phyloP scores from a whole-genome alignment of 2,113 vertebrate genomes.

The Odocoileus virginianus region DNA sequence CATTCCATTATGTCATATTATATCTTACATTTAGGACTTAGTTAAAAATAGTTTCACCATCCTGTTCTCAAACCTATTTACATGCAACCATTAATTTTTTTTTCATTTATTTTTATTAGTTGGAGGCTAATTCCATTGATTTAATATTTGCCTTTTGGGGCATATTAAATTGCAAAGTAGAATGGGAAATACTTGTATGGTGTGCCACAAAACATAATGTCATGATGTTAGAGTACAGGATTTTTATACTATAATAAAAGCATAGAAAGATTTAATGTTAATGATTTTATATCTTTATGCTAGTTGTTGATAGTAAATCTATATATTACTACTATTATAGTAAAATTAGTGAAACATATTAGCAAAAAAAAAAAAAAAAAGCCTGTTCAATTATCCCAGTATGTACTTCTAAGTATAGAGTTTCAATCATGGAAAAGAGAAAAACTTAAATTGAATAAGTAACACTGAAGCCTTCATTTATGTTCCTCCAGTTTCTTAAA shows the following conservation, averaged over 20 bases:
- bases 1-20: background rate
- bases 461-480: background rate
- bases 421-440: background rate
- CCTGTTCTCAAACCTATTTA: background rate
- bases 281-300: background rate
- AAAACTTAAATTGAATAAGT: background rate
- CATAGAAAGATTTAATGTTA: background rate
- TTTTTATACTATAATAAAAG: background rate
- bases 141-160: background rate
- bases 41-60: background rate
- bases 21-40: background rate
- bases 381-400: background rate
- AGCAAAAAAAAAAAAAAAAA: background rate
- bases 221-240: background rate
- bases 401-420: background rate
- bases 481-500: background rate
- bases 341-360: background rate
- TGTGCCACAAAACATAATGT: background rate
- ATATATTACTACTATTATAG: background rate
- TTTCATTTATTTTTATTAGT: too few species aligned
- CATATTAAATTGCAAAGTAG: background rate
- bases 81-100: background rate
- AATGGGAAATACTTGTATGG: background rate
- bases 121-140: background rate
- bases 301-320: background rate